Conservation (phyloP, 2,797 vertebrate species). For the Anguilla marmorata region DNA sequence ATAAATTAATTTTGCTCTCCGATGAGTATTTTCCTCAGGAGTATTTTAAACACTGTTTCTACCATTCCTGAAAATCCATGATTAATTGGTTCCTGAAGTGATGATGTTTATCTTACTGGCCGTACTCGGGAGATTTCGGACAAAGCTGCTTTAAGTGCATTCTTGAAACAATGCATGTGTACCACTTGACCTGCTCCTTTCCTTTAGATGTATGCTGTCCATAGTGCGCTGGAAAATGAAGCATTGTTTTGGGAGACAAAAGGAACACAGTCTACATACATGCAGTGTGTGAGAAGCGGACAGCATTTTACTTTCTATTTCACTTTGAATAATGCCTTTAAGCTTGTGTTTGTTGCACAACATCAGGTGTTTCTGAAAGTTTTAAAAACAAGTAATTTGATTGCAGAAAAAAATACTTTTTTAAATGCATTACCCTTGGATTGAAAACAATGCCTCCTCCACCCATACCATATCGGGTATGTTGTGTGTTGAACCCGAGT, state of each 20-base stretch:
- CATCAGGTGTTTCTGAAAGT: not conserved
- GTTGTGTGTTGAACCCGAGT: not conserved
- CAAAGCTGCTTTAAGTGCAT: conserved; percentile 10
- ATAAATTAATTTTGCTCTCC: conserved; percentile 5
- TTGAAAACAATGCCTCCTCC: not conserved
- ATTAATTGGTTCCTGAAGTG: conserved; percentile 26
- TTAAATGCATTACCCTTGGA: not conserved
- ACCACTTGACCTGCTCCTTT: not conserved
- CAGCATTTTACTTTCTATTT: not conserved
- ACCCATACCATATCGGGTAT: not conserved
- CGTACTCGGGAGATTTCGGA: not conserved
- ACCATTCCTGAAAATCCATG: conserved; percentile 2
- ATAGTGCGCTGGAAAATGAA: conserved; percentile 16
- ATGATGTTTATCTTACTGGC: conserved; percentile 26
- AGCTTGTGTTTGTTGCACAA: not conserved
- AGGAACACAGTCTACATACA: not conserved
- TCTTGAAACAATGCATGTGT: not conserved
- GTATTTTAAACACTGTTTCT: conserved; percentile 23
- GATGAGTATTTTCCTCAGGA: not conserved
- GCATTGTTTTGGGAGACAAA: not conserved
- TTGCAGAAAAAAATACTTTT: too few species aligned
- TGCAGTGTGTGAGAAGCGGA: not conserved
- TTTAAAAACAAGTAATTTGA: not conserved
- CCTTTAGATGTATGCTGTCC: not conserved
- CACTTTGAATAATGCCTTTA: not conserved